Evolutionary conservation across 2,888 invertebrate genomes (phyloP).

Genomic region (Parnassius orleans): DNA sequence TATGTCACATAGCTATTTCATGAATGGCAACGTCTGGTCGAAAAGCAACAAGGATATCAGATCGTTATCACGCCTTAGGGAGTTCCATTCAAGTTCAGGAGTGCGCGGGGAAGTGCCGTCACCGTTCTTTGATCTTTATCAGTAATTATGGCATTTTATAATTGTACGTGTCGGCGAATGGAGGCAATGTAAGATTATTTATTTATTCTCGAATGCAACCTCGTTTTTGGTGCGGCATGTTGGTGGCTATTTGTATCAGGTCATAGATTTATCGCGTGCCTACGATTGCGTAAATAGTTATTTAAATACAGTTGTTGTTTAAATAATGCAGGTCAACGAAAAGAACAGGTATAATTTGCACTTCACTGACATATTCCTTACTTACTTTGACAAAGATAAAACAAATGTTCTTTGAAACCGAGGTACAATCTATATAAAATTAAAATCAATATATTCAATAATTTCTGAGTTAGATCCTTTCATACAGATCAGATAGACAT

Average conservation of each 20-base stretch:
- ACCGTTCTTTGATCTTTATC: slow-evolving; percentile 42
- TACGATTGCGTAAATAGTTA: slow-evolving; percentile 15
- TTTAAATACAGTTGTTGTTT: slow-evolving; percentile 12
- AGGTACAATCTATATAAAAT: too few relatives aligned
- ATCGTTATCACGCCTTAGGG: slow-evolving; percentile 57
- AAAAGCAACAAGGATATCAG: slow-evolving; percentile 75
- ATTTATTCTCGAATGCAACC: slow-evolving; percentile 10
- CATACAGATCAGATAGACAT: too few relatives aligned
- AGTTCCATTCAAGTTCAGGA: slow-evolving; percentile 58
- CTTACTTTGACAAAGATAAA: too few relatives aligned
- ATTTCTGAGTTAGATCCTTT: too few relatives aligned
- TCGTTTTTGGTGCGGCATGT: slow-evolving; percentile 16
- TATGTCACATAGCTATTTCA: slow-evolving; percentile 70
- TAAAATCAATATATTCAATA: too few relatives aligned
- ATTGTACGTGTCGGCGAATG: slow-evolving; percentile 28
- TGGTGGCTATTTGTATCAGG: neutral
- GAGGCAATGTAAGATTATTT: slow-evolving; percentile 4
- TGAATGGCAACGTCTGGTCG: slow-evolving; percentile 61
- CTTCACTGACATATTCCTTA: too few relatives aligned
- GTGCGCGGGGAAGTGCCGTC: slow-evolving; percentile 32
- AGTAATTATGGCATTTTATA: slow-evolving; percentile 36
- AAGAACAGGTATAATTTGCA: neutral
- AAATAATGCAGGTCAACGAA: slow-evolving; percentile 5
- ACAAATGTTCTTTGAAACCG: too few relatives aligned
- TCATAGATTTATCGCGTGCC: neutral